Conservation (phyloP, 2,113 vertebrate genomes). For the Urocynchramus pylzowi region DNA sequence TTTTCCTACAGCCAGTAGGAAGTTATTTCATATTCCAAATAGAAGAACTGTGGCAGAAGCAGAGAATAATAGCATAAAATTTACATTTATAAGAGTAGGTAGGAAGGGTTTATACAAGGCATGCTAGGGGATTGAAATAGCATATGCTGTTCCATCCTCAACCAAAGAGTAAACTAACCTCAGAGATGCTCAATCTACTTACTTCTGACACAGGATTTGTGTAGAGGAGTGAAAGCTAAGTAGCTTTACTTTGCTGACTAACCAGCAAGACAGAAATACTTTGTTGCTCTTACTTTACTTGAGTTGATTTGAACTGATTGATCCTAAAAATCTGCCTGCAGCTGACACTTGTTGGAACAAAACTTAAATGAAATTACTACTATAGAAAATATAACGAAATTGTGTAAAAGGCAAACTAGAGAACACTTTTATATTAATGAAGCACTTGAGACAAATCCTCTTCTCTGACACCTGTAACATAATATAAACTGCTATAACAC, state of each 20-base stretch:
- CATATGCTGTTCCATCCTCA: not conserved
- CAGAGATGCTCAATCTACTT: not conserved
- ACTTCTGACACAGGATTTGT: not conserved
- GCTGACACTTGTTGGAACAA: not conserved
- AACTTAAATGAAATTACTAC: not conserved
- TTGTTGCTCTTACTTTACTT: not conserved
- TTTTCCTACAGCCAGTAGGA: not conserved
- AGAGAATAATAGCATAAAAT: not conserved
- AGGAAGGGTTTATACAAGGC: not conserved
- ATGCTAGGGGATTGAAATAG: not conserved
- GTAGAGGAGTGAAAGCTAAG: not conserved
- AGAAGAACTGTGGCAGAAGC: not conserved
- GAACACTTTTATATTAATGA: not conserved
- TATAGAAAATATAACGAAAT: not conserved
- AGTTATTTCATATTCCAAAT: not conserved
- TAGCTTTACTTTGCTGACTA: not conserved
- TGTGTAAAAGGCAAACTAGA: not conserved
- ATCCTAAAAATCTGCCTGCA: not conserved
- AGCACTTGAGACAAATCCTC: not conserved
- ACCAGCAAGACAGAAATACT: not conserved
- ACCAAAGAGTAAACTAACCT: not conserved
- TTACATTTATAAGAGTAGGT: not conserved
- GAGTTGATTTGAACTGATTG: not conserved
- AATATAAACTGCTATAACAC: not conserved
- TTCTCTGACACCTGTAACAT: not conserved